Conservation (phyloP, 1,140 invertebrate species). For the Scaptomyza hsui region DNA sequence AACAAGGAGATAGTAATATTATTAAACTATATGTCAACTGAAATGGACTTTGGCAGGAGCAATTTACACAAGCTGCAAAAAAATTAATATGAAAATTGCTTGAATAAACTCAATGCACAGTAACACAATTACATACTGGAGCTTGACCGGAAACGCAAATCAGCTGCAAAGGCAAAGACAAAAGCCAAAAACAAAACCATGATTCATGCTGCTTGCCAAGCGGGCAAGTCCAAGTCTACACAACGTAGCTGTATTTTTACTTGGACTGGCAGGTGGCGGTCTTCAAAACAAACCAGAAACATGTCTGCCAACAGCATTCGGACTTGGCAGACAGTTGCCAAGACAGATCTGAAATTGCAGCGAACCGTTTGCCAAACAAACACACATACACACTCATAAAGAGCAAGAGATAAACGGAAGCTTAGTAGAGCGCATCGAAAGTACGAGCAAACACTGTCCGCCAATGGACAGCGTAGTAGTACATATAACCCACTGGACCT, state of each 20-base stretch:
- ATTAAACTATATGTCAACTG: no score
- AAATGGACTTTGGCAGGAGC: constrained; percentile 2
- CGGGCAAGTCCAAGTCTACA: constrained; percentile 38
- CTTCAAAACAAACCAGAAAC: constrained; percentile 44
- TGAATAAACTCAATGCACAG: constrained; percentile 49
- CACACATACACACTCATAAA: constrained; percentile 33
- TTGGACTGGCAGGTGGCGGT: constrained; percentile 29
- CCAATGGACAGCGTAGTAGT: constrained; percentile 51
- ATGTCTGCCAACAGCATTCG: background rate
- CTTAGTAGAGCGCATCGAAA: constrained; percentile 77
- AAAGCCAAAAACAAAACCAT: constrained; percentile 1
- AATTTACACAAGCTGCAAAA: constrained; percentile 41
- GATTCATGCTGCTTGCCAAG: constrained; percentile 41
- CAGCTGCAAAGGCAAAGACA: constrained; percentile 32
- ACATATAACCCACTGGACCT: constrained; percentile 53
- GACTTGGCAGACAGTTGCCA: constrained; percentile 31
- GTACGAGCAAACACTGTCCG: constrained; percentile 63
- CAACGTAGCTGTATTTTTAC: constrained; percentile 17
- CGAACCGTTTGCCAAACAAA: constrained; percentile 25
- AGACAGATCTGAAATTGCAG: constrained; percentile 44
- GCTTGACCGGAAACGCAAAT: constrained; percentile 70
- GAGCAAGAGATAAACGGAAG: constrained; percentile 65
- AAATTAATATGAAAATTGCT: constrained; percentile 18
- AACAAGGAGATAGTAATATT: no score
- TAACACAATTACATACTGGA: constrained; percentile 74